A percentile compares a stretch with the other conserved stretches of the same genome.
phyloP scores from a whole-genome alignment of 1,140 invertebrate species.

The Lethrus apterus region DNA sequence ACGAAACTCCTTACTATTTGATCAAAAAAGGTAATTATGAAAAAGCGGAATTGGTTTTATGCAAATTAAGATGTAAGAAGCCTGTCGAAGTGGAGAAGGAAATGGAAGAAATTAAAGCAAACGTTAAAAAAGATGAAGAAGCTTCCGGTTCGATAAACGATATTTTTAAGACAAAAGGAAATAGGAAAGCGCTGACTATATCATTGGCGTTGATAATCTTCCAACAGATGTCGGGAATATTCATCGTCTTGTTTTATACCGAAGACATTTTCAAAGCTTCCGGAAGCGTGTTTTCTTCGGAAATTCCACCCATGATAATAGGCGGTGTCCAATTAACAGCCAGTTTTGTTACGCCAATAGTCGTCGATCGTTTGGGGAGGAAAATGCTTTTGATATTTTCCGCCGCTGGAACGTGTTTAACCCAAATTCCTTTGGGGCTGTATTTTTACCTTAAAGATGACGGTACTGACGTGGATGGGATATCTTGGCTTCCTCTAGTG shows the following conservation, averaged over 20 bases:
- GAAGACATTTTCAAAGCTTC: constrained; percentile 60
- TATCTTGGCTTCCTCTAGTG: constrained; percentile 29
- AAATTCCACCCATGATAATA: constrained; percentile 67
- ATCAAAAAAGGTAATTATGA: constrained; percentile 12
- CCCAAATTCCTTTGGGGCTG: constrained; percentile 31
- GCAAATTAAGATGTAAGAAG: constrained; percentile 17
- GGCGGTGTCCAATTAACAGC: constrained; percentile 63
- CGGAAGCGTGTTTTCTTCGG: constrained; percentile 48
- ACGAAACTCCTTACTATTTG: constrained; percentile 64
- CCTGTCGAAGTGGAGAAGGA: neutral
- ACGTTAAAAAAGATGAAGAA: constrained; percentile 3
- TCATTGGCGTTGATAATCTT: constrained; percentile 61
- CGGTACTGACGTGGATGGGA: constrained; percentile 2
- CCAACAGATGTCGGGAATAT: constrained; percentile 74
- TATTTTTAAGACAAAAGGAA: constrained; percentile 38
- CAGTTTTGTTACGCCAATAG: constrained; percentile 57
- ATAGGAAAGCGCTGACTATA: constrained; percentile 59
- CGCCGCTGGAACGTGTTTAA: constrained; percentile 49
- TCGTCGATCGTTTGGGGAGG: constrained; percentile 68
- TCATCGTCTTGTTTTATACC: constrained; percentile 75
- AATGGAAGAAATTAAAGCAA: constrained; percentile 3
- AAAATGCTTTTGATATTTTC: constrained; percentile 63
- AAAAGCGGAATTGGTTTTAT: constrained; percentile 19
- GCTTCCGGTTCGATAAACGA: constrained; percentile 1
- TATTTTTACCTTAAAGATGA: constrained; percentile 27